Percentiles rank a stretch among this genome's conserved stretches.
Evolutionary conservation across 2,888 invertebrate genomes (phyloP).

Genomic region (Apamea epomidion): DNA sequence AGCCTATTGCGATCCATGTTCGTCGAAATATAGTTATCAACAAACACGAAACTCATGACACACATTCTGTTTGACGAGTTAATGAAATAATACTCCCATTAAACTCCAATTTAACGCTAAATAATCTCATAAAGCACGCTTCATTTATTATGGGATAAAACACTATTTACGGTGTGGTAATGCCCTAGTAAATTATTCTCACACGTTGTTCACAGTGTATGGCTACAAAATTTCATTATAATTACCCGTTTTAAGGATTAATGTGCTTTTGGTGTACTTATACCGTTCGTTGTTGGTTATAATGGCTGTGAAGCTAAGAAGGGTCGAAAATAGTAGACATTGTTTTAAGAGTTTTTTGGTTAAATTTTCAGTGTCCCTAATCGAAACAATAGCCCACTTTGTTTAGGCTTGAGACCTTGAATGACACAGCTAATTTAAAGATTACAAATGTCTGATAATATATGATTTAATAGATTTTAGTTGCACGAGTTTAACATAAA

Average conservation of each 20-base stretch:
- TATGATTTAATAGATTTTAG: not conserved
- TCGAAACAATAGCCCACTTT: not conserved
- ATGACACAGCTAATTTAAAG: not conserved
- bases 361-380: not conserved
- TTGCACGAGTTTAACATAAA: not conserved
- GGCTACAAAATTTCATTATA: slow-evolving; percentile 71
- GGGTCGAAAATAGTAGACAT: slow-evolving; percentile 8
- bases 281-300: slow-evolving; percentile 40
- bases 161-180: slow-evolving; percentile 62
- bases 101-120: slow-evolving; percentile 54
- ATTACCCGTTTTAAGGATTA: slow-evolving; percentile 72
- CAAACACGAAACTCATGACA: slow-evolving; percentile 27
- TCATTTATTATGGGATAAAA: slow-evolving; percentile 59
- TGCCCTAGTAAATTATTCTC: slow-evolving; percentile 68
- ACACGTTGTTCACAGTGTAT: slow-evolving; percentile 58
- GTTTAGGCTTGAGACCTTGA: not conserved
- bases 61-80: slow-evolving; percentile 33
- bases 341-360: slow-evolving; percentile 1
- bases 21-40: slow-evolving; percentile 1
- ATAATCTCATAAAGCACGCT: slow-evolving; percentile 57
- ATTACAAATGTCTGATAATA: not conserved
- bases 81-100: slow-evolving; percentile 58
- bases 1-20: not conserved
- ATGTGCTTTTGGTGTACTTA: slow-evolving; percentile 66
- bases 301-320: slow-evolving; percentile 48